Evolutionary conservation across 2,113 vertebrate species (phyloP).

Genomic region (Dipodomys stephensi): DNA sequence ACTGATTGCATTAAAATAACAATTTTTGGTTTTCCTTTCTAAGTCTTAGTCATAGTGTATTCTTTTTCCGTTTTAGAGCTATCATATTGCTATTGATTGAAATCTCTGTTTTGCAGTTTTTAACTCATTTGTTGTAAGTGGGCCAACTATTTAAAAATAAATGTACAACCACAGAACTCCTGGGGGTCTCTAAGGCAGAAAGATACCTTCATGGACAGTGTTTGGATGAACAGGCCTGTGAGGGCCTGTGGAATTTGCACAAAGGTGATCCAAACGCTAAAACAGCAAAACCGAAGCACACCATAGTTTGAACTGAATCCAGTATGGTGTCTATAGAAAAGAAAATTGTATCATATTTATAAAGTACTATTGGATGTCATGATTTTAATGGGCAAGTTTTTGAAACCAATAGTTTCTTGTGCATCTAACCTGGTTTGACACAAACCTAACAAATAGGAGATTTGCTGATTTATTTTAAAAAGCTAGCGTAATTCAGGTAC

Average conservation of each 20-base stretch:
- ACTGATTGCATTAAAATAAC: no score
- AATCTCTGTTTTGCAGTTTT: background rate
- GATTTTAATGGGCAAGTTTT: background rate
- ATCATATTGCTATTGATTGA: background rate
- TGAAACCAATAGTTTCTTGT: background rate
- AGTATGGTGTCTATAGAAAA: background rate
- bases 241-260: background rate
- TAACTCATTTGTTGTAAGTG: background rate
- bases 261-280: slow-evolving; percentile 14
- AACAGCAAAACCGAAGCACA: slow-evolving; percentile 8
- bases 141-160: background rate
- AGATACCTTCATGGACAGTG: background rate
- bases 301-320: background rate
- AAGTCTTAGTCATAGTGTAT: background rate
- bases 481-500: background rate
- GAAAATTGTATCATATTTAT: background rate
- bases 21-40: background rate
- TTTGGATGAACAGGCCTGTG: background rate
- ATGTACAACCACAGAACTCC: background rate
- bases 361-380: background rate
- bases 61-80: background rate
- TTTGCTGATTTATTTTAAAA: slow-evolving; percentile 12
- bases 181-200: background rate
- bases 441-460: background rate
- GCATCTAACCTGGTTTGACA: background rate